Base-by-base conservation (phyloP, 2,888 invertebrate species). In the Chironomus tentans region DNA sequence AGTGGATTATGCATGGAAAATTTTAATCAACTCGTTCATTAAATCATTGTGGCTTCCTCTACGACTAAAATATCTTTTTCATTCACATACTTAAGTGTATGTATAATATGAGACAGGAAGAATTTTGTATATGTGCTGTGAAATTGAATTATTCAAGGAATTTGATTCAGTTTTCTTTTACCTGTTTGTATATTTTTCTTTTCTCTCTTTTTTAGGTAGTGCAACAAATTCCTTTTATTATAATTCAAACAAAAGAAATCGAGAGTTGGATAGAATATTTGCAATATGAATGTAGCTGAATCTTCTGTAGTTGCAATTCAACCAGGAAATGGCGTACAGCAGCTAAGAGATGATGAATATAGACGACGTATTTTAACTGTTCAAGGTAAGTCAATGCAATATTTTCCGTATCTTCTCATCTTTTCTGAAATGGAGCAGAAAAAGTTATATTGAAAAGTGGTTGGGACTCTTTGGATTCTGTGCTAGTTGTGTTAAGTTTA, bases 21-120 rank as follows among this genome's bases (percentile, higher is more conserved):
- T 68, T 68, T 68, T 68, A 68, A 68, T 68, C 68, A 68, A 68
- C 68, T 68, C 15, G 10, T 68, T 68, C 68, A 68, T 68, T 68
- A 68, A 68, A 68, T 68, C 68, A 68, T 68, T 68, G 68, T 22
- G 68, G 68, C 46, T 68, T 38, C n/a, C 68, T 65, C 65, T 22
- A 18, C 5, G n/a, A 18, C 56, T 24, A 22, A 62, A 21, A 62
- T 12, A 18, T 62, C 18, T 68, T 68, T 68, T 22, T 46, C 68
- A 28, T 38, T 38, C 65, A 6, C 28, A n/a, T 68, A 13, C n/a
- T 68, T 22, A 28, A 28, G 2, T 65, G 22, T 13, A 56, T 18
- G 15, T 18, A 56, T 18, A 18, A 50, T 50, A n/a, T 50, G 50
- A 56, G 56, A 15, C n/a, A 56, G 15, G 15, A 56, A n/a, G 28